A percentile compares a stretch with the other conserved stretches of the same genome.
Evolutionary conservation across 2,113 vertebrate genomes (phyloP).

Genomic region (Campylorhamphus procurvoides): DNA sequence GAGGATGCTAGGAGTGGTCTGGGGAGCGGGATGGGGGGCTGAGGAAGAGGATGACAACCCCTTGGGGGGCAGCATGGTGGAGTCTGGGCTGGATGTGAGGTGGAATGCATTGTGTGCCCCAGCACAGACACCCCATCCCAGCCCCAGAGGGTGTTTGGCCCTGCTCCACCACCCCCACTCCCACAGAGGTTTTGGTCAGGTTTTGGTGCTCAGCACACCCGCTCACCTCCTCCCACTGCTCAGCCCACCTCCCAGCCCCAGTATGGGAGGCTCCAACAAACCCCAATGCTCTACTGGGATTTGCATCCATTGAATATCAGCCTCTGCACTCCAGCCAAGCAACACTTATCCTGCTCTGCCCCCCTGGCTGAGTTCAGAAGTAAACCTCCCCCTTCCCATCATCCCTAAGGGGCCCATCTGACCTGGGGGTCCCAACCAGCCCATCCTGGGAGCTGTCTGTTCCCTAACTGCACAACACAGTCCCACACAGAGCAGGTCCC

Average conservation of each 20-base stretch:
- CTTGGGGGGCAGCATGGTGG: neutral
- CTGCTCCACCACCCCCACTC: rapidly evolving
- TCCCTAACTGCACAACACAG: rapidly evolving
- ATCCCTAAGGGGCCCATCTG: neutral
- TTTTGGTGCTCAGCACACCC: neutral
- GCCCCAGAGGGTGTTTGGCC: neutral
- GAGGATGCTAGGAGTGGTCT: neutral
- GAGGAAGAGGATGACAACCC: neutral
- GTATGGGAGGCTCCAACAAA: neutral
- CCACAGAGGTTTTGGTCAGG: neutral
- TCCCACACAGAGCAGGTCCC: neutral
- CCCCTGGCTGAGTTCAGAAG: neutral
- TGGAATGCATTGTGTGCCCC: neutral
- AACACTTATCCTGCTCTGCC: neutral
- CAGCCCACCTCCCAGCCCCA: neutral
- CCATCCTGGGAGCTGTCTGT: rapidly evolving
- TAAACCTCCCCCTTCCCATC: neutral
- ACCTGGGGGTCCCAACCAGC: neutral
- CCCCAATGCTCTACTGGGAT: rapidly evolving
- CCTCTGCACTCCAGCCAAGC: rapidly evolving
- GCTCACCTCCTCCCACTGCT: neutral
- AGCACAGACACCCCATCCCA: neutral
- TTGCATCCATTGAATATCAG: neutral
- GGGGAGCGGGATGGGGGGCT: neutral
- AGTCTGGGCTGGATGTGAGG: neutral